A percentile compares a stretch with the other conserved stretches of the same genome.
Conservation (phyloP, 2,888 invertebrate species). For the Schizotus pectinicornis region DNA sequence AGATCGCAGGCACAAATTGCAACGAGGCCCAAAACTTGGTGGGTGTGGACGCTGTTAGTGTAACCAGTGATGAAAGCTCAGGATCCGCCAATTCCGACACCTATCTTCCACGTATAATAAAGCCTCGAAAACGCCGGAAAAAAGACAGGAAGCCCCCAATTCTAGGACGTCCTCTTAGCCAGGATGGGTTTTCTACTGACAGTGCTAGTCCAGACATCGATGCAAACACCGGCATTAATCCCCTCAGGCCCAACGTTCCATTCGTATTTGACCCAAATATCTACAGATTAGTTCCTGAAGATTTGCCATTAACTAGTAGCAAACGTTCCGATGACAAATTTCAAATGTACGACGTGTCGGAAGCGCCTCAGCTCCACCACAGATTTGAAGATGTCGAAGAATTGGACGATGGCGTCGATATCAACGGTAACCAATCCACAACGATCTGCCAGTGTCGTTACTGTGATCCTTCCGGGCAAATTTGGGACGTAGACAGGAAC, state of each 20-base stretch:
- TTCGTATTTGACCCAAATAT: slow-evolving; percentile 19
- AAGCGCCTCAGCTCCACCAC: slow-evolving; percentile 56
- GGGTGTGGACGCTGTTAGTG: slow-evolving; percentile 70
- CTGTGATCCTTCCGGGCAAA: slow-evolving; percentile 76
- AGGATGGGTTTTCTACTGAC: slow-evolving; percentile 50
- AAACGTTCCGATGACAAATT: slow-evolving; percentile 1
- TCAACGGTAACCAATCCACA: slow-evolving; percentile 53
- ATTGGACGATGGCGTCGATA: slow-evolving; percentile 51
- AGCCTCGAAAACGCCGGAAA: slow-evolving; percentile 87
- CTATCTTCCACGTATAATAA: slow-evolving; percentile 85
- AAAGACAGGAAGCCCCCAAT: slow-evolving; percentile 81
- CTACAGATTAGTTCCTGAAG: slow-evolving; percentile 27
- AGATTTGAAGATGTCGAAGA: slow-evolving; percentile 57
- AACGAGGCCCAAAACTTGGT: slow-evolving; percentile 27
- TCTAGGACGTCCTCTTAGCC: slow-evolving; percentile 44
- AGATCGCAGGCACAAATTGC: not conserved
- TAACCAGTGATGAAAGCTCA: slow-evolving; percentile 80
- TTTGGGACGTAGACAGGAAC: slow-evolving; percentile 74
- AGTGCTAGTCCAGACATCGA: slow-evolving; percentile 50
- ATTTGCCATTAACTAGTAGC: slow-evolving; percentile 4
- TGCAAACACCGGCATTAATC: not conserved
- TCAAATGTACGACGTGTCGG: slow-evolving; percentile 39
- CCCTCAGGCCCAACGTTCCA: slow-evolving; percentile 9
- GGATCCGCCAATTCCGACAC: slow-evolving; percentile 71
- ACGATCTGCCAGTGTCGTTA: slow-evolving; percentile 75